These are phyloP conservation scores for Acrocera orbiculus DNA, from an alignment of 2,888 invertebrate species.

Conservation along the genomic window DNA sequence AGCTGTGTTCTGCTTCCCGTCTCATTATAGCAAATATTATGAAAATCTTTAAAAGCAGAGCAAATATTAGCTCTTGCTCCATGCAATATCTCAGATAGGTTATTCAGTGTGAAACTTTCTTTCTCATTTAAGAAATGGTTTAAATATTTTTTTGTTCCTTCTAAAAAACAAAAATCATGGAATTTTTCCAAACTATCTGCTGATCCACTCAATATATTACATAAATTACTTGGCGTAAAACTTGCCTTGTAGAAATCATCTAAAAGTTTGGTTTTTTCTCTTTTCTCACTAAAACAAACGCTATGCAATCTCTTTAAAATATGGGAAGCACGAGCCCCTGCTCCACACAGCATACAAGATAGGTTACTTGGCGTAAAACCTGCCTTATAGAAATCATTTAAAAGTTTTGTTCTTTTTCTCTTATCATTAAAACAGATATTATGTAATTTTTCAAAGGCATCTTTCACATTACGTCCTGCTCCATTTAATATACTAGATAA, in stretches of 20 bases:
- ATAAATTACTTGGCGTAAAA: slow-evolving; percentile 14
- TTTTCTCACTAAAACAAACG: not conserved
- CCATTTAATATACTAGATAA: not conserved
- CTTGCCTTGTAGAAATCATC: slow-evolving; percentile 13
- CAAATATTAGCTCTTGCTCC: slow-evolving; percentile 19
- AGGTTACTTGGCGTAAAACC: not conserved
- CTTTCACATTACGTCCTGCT: not conserved
- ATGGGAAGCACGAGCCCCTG: not conserved
- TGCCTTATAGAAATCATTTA: not conserved
- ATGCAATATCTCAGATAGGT: slow-evolving; percentile 19
- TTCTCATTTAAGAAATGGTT: slow-evolving; percentile 14
- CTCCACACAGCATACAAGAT: not conserved
- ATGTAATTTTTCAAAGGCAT: not conserved
- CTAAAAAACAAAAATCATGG: slow-evolving; percentile 18
- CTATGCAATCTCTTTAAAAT: not conserved
- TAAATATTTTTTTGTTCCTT: slow-evolving; percentile 17
- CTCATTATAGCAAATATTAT: slow-evolving; percentile 19
- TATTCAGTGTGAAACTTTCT: slow-evolving; percentile 14
- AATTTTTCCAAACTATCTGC: slow-evolving; percentile 14
- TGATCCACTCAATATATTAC: slow-evolving; percentile 18
- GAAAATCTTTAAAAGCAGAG: slow-evolving; percentile 19
- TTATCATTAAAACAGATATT: not conserved
- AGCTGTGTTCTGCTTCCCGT: slow-evolving; percentile 18
- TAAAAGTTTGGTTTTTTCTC: slow-evolving; percentile 15
- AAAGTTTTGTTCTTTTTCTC: not conserved